Conservation (phyloP, 2,888 invertebrate species). For the Amphipoea oculea region DNA sequence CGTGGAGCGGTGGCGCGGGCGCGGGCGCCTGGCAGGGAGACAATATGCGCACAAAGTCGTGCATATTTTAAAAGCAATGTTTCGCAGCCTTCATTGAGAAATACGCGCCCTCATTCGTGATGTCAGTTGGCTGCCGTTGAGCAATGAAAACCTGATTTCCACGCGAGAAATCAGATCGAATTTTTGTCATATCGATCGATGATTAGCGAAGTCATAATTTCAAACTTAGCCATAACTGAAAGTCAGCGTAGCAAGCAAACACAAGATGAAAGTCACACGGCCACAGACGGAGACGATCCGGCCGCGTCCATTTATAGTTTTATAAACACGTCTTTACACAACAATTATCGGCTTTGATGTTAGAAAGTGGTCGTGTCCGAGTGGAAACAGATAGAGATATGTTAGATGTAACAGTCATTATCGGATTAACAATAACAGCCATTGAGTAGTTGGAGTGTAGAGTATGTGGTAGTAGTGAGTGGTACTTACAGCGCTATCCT, state of each 20-base stretch:
- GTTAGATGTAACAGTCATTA: conserved; percentile 63
- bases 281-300: conserved; percentile 67
- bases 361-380: conserved; percentile 82
- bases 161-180: conserved; percentile 84
- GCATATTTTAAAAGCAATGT: conserved; percentile 88
- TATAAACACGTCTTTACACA: conserved; percentile 68
- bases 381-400: conserved; percentile 65
- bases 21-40: conserved; percentile 67
- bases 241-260: conserved; percentile 77
- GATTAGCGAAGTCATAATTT: conserved; percentile 54
- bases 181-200: conserved; percentile 77
- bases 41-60: conserved; percentile 85
- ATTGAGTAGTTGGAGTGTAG: conserved; percentile 29
- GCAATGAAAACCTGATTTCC: conserved; percentile 89
- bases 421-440: conserved; percentile 49
- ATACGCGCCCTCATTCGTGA: conserved; percentile 88
- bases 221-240: conserved; percentile 54
- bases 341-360: conserved; percentile 75
- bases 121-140: conserved; percentile 84
- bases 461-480: neutral
- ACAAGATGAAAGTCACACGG: conserved; percentile 78
- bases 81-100: conserved; percentile 89
- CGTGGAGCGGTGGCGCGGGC: conserved; percentile 54
- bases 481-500: conserved; percentile 87
- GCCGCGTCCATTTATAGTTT: conserved; percentile 41